Evolutionary conservation across 2,888 invertebrate genomes (phyloP), one percentile per base, ranked within the genome.

Genomic region (Spodoptera picta): DNA sequence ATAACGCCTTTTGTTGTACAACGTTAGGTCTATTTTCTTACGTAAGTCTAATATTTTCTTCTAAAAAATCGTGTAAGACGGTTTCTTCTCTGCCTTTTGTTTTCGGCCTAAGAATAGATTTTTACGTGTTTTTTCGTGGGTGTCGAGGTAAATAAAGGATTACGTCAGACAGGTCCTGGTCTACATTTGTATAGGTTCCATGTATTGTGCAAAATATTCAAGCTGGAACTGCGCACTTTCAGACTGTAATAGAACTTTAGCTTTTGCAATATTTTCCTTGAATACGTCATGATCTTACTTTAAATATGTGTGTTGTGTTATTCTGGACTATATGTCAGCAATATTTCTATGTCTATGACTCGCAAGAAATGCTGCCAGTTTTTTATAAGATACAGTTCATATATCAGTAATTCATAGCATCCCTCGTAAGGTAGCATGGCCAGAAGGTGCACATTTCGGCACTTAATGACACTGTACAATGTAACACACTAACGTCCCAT

Each of bases 1-100:
- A 75, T 69, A 70, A 67, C 42, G 12, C 46, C 54, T 47, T 59
- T 49, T 69, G 60, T 62, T 56, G 50, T 14, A 61, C 41, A 51
- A 62, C 50, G 45, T 64, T 36, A 19, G 5, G 4, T 53, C 24
- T 54, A 48, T 43, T 49, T 12, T 56, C 48, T 63, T 51, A 44
- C 11, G 36, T 23, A 54, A 63, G 19, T 52, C 44, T 7, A 44
- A 69, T 47, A 52, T 44, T 41, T 51, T 46, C 42, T 50, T 19
- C 10, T 27, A 14, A 43, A 44, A 69, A 23, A 36, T 19, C 23
- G 45, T 5, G 19, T 14, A 9, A 47, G 5, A 36, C 19, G 11
- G 0, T 0, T 5, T 24, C 1, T 53, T 58, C 55, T 51, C 48
- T 43, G 19, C 11, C 10, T 55, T 62, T 43, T 43, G 10, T 55